Evolutionary conservation across 2,888 invertebrate species (phyloP).

Genomic region (Tachina grossa): DNA sequence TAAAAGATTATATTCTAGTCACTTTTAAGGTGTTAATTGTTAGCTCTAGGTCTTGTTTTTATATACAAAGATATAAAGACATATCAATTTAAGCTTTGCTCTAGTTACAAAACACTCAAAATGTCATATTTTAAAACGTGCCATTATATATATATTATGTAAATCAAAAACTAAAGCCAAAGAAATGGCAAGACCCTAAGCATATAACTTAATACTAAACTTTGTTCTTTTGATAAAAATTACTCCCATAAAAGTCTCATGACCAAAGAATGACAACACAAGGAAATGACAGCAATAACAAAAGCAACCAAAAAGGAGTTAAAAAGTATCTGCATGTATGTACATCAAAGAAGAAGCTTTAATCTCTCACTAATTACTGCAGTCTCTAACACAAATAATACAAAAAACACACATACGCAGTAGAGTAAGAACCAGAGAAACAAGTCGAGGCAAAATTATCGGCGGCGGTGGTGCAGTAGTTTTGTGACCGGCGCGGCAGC

Average conservation of each 20-base stretch:
- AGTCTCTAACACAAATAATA: conserved; percentile 37
- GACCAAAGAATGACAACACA: conserved; percentile 36
- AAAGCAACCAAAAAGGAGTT: conserved; percentile 9
- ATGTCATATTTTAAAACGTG: conserved; percentile 1
- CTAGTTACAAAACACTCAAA: conserved; percentile 21
- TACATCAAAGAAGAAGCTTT: conserved; percentile 31
- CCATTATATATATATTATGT: conserved; percentile 40
- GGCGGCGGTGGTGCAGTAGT: no score
- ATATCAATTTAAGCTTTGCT: no score
- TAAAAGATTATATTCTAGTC: no score
- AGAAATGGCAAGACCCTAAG: conserved; percentile 2
- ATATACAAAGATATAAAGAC: not conserved
- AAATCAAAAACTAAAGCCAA: not conserved
- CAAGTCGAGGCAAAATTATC: no score
- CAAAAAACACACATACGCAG: not conserved
- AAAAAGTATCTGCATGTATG: not conserved
- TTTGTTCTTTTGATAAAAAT: conserved; percentile 9
- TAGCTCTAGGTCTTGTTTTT: no score
- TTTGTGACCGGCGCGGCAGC: no score
- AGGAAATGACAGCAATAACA: conserved; percentile 41
- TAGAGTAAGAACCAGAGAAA: not conserved
- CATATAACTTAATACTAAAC: conserved; percentile 15
- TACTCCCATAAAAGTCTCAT: conserved; percentile 8
- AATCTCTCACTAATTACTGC: conserved; percentile 68
- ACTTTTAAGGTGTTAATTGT: no score